Evolutionary conservation across 2,113 vertebrate species (phyloP).

Genomic region (Elgaria multicarinata): DNA sequence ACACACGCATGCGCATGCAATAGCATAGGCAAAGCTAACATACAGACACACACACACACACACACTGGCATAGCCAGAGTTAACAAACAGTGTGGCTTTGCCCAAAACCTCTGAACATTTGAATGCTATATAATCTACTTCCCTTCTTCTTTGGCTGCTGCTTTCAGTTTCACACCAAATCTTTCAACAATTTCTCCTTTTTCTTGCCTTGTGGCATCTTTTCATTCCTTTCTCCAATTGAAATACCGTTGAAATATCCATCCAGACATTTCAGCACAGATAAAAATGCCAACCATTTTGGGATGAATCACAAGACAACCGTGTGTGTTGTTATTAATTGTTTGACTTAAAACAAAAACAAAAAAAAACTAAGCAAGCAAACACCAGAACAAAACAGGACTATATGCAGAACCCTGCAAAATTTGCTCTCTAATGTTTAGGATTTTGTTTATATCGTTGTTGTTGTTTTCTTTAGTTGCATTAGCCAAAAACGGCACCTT

Average conservation of each 20-base stretch:
- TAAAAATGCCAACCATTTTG: conserved; percentile 32
- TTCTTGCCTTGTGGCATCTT: conserved; percentile 41
- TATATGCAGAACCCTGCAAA: not conserved
- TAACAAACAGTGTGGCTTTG: not conserved
- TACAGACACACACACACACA: too few relatives aligned
- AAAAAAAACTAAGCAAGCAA: too few relatives aligned
- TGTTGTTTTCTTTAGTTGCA: conserved; percentile 21
- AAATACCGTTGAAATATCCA: conserved; percentile 63
- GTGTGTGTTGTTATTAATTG: conserved; percentile 54
- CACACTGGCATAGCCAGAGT: not conserved
- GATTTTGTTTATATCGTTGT: conserved; percentile 27
- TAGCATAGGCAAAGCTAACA: too few relatives aligned
- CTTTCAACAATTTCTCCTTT: conserved; percentile 30
- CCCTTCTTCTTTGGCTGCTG: conserved; percentile 20
- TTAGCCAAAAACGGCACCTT: conserved; percentile 35
- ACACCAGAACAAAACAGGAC: not conserved
- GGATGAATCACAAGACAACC: conserved; percentile 46
- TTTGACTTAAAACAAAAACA: not conserved
- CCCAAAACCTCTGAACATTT: not conserved
- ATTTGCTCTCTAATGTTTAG: conserved; percentile 27
- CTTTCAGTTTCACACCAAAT: conserved; percentile 40
- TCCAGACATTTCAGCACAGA: conserved; percentile 49
- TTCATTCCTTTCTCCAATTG: conserved; percentile 43
- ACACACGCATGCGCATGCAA: too few relatives aligned
- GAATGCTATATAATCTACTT: not conserved